Evolutionary conservation across 2,113 vertebrate species (phyloP), one percentile per base, ranked within the genome.

Genomic region (Naja naja): DNA sequence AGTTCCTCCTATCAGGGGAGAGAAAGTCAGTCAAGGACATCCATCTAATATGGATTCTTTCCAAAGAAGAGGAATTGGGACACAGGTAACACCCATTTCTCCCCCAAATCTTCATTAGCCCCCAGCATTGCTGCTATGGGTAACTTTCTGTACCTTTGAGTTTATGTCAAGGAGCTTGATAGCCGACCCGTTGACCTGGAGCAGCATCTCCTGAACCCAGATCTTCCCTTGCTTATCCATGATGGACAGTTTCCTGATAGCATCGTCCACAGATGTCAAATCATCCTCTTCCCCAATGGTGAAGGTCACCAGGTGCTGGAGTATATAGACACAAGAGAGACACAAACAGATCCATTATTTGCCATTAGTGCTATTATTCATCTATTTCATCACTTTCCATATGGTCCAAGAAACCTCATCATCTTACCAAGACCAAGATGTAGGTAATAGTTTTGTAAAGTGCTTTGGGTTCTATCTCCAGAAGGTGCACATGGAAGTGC

Each of bases 1-100:
- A 99, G 94, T 89, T 98, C 98, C 2, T 99, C 98, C 98, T 99
- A 88, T 3, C 12, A 53, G 69, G 22, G 2, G 11, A 22, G 9
- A 47, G 2, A 94, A 69, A 89, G 45, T 49, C 45, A 85, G 27
- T 74, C 12, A 64, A 34, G 47, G 3, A 22, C 7, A 22, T 0
- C 34, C 2, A 14, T 11, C 0, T 45, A 30, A 25, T 20, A 85
- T 10, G 3, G 39, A 14, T 3, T 30, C 45, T 86, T 43, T 30
- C 25, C 14, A 85, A 47, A 18, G 60, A 74, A 89, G 91, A 89
- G 25, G 14, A 14, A 34, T 22, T 81, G 14, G 49, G 22, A 58
- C 12, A 45, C 20, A 85, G 20, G 22, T 12, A 30, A 34, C 43
- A 45, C 10, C 3, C 52, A 81, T 43, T 3, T 39, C 22, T 22